Evolutionary conservation across 2,113 vertebrate species (phyloP), one percentile per base, ranked within the genome.

Genomic region (Oreotrochilus melanogaster): DNA sequence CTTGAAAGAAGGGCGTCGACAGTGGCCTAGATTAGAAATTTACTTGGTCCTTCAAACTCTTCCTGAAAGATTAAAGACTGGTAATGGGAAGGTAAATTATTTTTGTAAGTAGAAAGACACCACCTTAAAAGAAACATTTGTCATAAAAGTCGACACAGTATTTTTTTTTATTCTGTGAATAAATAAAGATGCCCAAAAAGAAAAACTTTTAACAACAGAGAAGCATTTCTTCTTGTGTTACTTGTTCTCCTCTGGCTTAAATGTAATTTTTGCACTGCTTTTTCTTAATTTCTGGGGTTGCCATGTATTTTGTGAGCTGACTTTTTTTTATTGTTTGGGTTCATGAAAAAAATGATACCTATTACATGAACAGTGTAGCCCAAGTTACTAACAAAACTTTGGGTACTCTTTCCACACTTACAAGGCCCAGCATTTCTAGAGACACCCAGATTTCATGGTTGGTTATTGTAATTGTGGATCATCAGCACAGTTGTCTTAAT

Each of bases 11-110:
- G 71, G 1, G 0, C 4, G 6, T 57, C 82, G 80, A 74, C 45
- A 75, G 72, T 48, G 58, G 75, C 33, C 4, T 5, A 92, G 93
- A 92, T 93, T 78, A 78, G 88, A 67, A 93, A 83, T 39, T 86
- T 93, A 45, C 15, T 70, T 67, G 43, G 78, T 78, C 82, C 53
- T 94, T 84, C 80, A 90, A 28, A 83, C 43, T 86, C 57, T 86
- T 48, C 39, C 39, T 10, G 2, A 79, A 95, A 92, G 81, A 88
- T 88, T 94, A 45, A 88, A 88, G 85, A 79, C 67, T 37, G 71
- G 80, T 88, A 94, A 62, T 43, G 35, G 51, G 83, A 88, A 88
- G 62, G 75, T 80, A 83, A 83, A 86, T 90, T 93, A 61, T 58
- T 91, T 92, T 39, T 67, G 72, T 64, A 71, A 71, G 35, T 78